Evolutionary conservation across 2,113 vertebrate species (phyloP).

Genomic region (Motacilla alba): DNA sequence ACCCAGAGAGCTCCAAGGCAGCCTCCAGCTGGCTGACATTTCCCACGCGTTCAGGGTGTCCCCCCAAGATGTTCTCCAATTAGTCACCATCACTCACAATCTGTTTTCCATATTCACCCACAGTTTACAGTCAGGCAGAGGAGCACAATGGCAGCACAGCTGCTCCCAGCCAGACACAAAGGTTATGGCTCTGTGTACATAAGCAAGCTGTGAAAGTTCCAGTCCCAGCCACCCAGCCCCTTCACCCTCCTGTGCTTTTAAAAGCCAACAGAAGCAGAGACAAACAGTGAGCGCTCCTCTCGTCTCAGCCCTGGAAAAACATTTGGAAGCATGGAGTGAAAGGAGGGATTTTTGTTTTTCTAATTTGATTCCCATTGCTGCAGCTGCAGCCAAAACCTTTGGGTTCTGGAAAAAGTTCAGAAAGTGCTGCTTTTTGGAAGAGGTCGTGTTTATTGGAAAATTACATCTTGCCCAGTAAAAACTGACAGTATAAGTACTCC

Average conservation of each 20-base stretch:
- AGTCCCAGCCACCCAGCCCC: slow-evolving; percentile 60
- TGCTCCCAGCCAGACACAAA: slow-evolving; percentile 70
- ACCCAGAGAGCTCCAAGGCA: background rate
- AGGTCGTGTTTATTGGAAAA: slow-evolving; percentile 64
- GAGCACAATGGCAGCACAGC: slow-evolving; percentile 66
- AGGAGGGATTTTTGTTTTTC: slow-evolving; percentile 65
- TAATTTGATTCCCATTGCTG: slow-evolving; percentile 71
- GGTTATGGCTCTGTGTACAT: slow-evolving; percentile 68
- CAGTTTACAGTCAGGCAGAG: slow-evolving; percentile 66
- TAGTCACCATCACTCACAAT: slow-evolving; percentile 57
- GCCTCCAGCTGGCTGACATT: slow-evolving; percentile 68
- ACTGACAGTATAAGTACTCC: slow-evolving; percentile 59
- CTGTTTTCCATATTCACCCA: slow-evolving; percentile 55
- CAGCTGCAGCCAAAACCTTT: slow-evolving; percentile 63
- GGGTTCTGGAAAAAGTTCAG: slow-evolving; percentile 68
- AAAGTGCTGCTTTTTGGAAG: slow-evolving; percentile 66
- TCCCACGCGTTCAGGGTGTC: slow-evolving; percentile 49
- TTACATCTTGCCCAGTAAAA: slow-evolving; percentile 68
- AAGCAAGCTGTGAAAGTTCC: slow-evolving; percentile 73
- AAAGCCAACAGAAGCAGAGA: slow-evolving; percentile 73
- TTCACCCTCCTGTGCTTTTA: slow-evolving; percentile 60
- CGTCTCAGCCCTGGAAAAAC: slow-evolving; percentile 61
- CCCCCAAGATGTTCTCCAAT: slow-evolving; percentile 56
- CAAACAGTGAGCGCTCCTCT: slow-evolving; percentile 56
- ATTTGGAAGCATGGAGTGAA: slow-evolving; percentile 64